A percentile compares a stretch with the other conserved stretches of the same genome.
phyloP scores from a whole-genome alignment of 1,140 invertebrate species.

The Meloidogyne hapla region DNA sequence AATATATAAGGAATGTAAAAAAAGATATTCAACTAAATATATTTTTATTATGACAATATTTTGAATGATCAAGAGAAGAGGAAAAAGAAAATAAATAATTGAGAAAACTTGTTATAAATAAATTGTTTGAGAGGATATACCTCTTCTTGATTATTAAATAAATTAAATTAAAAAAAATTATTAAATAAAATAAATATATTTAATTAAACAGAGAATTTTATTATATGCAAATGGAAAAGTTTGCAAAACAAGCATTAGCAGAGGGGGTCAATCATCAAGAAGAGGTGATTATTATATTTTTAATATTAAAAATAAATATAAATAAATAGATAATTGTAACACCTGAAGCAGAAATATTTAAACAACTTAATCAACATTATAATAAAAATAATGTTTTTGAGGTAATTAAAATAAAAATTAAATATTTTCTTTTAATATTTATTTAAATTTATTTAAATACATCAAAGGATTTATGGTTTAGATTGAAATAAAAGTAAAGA shows the following conservation, averaged over 20 bases:
- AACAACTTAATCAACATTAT: constrained; percentile 97
- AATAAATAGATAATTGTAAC: constrained; percentile 75
- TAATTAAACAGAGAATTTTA: constrained; percentile 88
- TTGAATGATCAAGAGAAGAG: neutral
- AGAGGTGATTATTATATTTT: constrained; percentile 68
- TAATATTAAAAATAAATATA: neutral
- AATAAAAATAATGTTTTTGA: constrained; percentile 99
- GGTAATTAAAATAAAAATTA: constrained; percentile 71
- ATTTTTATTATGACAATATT: too few relatives aligned
- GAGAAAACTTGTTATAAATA: neutral
- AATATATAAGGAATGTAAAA: too few relatives aligned
- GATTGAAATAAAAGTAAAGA: too few relatives aligned
- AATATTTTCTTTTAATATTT: neutral
- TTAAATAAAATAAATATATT: too few relatives aligned
- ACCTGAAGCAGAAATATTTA: constrained; percentile 91
- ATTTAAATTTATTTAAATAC: neutral
- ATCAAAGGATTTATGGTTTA: neutral
- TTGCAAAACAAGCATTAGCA: constrained; percentile 90
- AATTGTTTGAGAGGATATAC: neutral
- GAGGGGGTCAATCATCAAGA: constrained; percentile 90
- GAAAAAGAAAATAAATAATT: neutral
- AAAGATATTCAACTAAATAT: too few relatives aligned
- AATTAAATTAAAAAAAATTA: too few relatives aligned
- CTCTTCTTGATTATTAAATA: too few relatives aligned
- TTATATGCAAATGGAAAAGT: constrained; percentile 99